These are phyloP conservation scores for Hybognathus amarus DNA, from an alignment of 2,797 vertebrate species.

Conservation along the genomic window DNA sequence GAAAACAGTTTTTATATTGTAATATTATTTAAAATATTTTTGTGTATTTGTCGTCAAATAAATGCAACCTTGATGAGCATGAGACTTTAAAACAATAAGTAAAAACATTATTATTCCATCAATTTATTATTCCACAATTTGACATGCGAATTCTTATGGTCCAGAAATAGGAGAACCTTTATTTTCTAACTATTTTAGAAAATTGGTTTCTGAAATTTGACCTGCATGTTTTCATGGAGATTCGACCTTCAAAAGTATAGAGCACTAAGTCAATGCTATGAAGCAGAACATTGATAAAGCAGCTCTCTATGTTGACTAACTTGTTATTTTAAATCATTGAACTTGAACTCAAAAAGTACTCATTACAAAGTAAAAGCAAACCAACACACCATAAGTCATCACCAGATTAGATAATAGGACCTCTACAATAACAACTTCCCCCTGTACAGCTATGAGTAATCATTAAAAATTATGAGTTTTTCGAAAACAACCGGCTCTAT, in stretches of 20 bases:
- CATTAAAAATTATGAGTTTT: constrained; percentile 45
- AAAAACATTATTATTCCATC: background rate
- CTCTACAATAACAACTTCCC: constrained; percentile 40
- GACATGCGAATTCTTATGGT: background rate
- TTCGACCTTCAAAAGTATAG: background rate
- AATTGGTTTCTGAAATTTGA: background rate
- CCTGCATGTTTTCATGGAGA: too few relatives aligned
- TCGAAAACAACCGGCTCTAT: constrained; percentile 37
- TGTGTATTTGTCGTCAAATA: too few relatives aligned
- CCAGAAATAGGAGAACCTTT: background rate
- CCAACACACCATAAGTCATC: constrained; percentile 20
- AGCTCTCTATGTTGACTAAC: background rate
- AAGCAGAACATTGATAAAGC: background rate
- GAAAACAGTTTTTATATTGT: background rate
- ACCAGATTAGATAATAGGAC: constrained; percentile 13
- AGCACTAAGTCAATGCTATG: background rate
- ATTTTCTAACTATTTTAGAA: background rate
- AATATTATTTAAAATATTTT: background rate
- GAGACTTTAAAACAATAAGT: background rate
- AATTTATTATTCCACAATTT: too few relatives aligned
- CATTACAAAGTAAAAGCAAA: constrained; percentile 38
- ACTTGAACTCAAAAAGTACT: constrained; percentile 27
- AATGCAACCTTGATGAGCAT: too few relatives aligned
- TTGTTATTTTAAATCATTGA: constrained; percentile 3
- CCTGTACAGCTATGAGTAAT: constrained; percentile 25